These are phyloP conservation scores for Colius striatus DNA, from an alignment of 2,113 vertebrate genomes.

Conservation along the genomic window DNA sequence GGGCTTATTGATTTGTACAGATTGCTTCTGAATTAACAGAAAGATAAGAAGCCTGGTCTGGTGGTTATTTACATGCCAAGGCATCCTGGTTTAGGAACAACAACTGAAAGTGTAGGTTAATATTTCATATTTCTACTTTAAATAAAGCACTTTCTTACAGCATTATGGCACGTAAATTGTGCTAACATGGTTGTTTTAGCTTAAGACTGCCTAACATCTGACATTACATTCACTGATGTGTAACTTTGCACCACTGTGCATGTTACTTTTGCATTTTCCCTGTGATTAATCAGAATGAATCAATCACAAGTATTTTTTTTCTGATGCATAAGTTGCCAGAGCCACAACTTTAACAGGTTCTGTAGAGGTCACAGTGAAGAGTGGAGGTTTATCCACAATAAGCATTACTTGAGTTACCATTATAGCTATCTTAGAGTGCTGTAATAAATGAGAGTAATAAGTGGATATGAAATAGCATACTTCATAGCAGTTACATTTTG, in stretches of 20 bases:
- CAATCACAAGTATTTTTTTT: neutral
- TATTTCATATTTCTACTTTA: neutral
- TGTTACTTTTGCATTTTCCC: neutral
- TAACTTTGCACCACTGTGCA: neutral
- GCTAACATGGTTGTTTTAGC: neutral
- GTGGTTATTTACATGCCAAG: neutral
- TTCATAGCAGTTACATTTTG: conserved; percentile 9
- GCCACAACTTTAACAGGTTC: neutral
- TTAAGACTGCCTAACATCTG: neutral
- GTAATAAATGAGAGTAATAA: neutral
- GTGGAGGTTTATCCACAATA: neutral
- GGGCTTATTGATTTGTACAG: neutral
- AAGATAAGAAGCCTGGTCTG: neutral
- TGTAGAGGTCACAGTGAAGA: conserved; percentile 2
- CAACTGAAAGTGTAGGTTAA: neutral
- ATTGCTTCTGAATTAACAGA: neutral
- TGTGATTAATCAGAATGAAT: neutral
- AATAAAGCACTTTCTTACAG: neutral
- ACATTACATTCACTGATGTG: neutral
- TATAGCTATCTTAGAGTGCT: neutral
- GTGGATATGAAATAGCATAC: neutral
- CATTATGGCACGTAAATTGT: neutral
- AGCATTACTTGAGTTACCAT: conserved; percentile 14
- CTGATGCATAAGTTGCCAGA: neutral
- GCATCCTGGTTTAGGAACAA: neutral